Conservation (phyloP, 2,113 vertebrate genomes). For the Psittacara wagleri region DNA sequence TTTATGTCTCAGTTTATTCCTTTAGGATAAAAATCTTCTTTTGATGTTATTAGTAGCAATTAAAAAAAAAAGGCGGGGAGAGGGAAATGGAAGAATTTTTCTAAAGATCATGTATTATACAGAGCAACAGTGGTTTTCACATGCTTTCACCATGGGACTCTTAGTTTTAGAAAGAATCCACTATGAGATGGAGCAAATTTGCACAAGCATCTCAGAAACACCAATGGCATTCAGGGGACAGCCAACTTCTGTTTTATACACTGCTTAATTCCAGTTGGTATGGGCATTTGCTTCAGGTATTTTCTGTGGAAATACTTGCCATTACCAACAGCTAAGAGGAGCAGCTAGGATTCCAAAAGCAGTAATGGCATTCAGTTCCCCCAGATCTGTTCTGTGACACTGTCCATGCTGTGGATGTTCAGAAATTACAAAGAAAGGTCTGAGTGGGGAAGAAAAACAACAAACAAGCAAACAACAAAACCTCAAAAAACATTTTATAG, state of each 20-base stretch:
- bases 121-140: neutral
- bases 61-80: rapidly evolving
- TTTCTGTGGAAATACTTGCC: neutral
- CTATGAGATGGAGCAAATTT: neutral
- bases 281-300: neutral
- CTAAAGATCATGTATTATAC: neutral
- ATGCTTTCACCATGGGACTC: neutral
- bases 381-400: neutral
- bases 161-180: neutral
- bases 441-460: neutral
- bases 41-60: neutral
- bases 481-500: neutral
- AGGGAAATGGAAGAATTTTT: neutral
- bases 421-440: neutral
- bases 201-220: neutral
- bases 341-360: neutral
- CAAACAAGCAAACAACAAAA: neutral
- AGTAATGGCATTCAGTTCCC: neutral
- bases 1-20: neutral
- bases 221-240: neutral
- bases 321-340: neutral
- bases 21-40: neutral
- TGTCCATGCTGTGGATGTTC: neutral
- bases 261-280: neutral
- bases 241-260: neutral